Evolutionary conservation across 2,113 vertebrate genomes (phyloP).

Genomic region (Empidonax alnorum): DNA sequence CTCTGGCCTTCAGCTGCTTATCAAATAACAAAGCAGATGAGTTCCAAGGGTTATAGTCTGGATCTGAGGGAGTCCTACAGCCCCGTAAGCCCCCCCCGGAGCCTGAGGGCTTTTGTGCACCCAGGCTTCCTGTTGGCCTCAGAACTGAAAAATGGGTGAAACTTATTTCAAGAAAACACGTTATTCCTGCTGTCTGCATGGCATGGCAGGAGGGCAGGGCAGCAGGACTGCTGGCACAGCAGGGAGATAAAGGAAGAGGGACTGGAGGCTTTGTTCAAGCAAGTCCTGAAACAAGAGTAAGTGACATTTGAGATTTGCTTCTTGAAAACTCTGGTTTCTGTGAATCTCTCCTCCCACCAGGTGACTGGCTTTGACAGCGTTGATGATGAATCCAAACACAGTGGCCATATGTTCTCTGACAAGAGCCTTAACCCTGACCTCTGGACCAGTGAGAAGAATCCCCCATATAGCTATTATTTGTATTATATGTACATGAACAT

Average conservation of each 20-base stretch:
- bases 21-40: background rate
- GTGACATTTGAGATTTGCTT: background rate
- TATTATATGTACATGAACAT: slow-evolving; percentile 99
- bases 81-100: background rate
- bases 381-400: slow-evolving; percentile 98
- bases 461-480: slow-evolving; percentile 96
- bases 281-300: background rate
- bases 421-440: slow-evolving; percentile 92
- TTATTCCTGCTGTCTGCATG: background rate
- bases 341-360: slow-evolving; percentile 65
- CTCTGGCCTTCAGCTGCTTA: background rate
- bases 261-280: background rate
- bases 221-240: background rate
- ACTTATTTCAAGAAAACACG: background rate
- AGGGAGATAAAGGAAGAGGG: background rate
- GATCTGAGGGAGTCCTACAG: background rate
- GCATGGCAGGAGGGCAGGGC: background rate
- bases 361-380: slow-evolving; percentile 98
- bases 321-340: background rate
- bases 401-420: slow-evolving; percentile 94
- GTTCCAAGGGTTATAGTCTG: background rate
- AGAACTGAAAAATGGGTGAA: background rate
- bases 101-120: background rate
- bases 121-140: background rate
- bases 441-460: slow-evolving; percentile 91